phyloP scores from a whole-genome alignment of 2,797 vertebrate species.

The Acridotheres tristis region DNA sequence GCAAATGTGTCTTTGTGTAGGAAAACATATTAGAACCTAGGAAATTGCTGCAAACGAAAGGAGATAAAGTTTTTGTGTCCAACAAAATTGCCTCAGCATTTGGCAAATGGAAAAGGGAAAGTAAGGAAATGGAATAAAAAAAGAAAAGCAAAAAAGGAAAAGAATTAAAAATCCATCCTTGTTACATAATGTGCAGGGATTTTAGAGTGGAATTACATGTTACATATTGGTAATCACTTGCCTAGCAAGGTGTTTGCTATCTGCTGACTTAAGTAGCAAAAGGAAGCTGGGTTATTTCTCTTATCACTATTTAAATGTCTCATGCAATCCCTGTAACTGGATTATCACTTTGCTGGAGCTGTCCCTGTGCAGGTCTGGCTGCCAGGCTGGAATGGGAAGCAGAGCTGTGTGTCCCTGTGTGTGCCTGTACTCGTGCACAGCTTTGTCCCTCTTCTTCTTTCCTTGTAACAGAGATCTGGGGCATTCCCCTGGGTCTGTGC shows the following conservation, averaged over 20 bases:
- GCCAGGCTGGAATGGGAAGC: not conserved
- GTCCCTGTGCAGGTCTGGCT: not conserved
- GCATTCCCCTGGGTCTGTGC: not conserved
- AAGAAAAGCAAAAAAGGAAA: not conserved
- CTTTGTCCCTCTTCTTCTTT: not conserved
- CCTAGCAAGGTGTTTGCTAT: constrained; percentile 35
- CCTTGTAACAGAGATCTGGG: not conserved
- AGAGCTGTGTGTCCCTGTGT: not conserved
- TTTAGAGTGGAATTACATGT: constrained; percentile 37
- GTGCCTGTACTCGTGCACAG: not conserved
- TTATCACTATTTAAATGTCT: not conserved
- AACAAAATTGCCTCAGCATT: not conserved
- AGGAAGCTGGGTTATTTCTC: not conserved
- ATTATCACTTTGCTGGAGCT: not conserved
- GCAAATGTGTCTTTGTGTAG: not conserved
- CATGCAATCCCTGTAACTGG: constrained; percentile 19
- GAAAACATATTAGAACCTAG: not conserved
- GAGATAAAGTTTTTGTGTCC: not conserved
- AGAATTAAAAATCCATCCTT: not conserved
- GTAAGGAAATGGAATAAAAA: not conserved
- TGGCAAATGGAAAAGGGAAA: not conserved
- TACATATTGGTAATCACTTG: constrained; percentile 34
- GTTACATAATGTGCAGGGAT: not conserved
- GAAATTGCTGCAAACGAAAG: not conserved
- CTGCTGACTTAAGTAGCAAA: constrained; percentile 15